Conservation (phyloP, 1,140 invertebrate species). For the Wasmannia auropunctata region DNA sequence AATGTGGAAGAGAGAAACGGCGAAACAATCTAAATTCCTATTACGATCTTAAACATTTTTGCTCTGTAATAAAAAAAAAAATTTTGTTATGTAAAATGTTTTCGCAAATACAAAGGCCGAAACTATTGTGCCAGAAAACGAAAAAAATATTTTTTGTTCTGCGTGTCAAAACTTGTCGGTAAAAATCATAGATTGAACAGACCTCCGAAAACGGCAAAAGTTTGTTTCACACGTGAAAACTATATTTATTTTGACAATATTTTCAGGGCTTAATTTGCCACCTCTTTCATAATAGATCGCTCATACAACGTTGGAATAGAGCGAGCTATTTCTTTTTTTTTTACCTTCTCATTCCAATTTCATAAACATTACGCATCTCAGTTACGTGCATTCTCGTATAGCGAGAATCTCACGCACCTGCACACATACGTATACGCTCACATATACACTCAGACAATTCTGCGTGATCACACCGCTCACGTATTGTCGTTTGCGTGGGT, state of each 20-base stretch:
- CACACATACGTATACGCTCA: neutral
- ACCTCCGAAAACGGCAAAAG: neutral
- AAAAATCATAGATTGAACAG: neutral
- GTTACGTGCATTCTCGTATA: slow-evolving; percentile 4
- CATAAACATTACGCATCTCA: slow-evolving; percentile 30
- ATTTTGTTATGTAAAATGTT: neutral
- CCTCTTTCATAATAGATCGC: neutral
- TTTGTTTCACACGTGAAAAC: neutral
- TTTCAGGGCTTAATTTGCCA: neutral
- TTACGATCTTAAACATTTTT: neutral
- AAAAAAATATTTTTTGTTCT: neutral
- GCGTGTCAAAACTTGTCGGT: neutral
- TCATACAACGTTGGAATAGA: neutral
- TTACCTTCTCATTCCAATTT: slow-evolving; percentile 15
- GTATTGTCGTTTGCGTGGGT: slow-evolving; percentile 37
- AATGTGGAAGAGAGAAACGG: neutral
- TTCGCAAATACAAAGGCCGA: neutral
- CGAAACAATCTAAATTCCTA: neutral
- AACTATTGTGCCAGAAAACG: neutral
- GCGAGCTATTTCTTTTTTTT: neutral
- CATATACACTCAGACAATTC: neutral
- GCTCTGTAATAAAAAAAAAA: neutral
- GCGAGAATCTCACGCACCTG: neutral
- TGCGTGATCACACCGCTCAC: neutral
- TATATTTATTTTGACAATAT: neutral